A percentile compares a stretch with the other conserved stretches of the same genome.
phyloP scores from a whole-genome alignment of 2,797 vertebrate species.

The Trichosurus vulpecula region DNA sequence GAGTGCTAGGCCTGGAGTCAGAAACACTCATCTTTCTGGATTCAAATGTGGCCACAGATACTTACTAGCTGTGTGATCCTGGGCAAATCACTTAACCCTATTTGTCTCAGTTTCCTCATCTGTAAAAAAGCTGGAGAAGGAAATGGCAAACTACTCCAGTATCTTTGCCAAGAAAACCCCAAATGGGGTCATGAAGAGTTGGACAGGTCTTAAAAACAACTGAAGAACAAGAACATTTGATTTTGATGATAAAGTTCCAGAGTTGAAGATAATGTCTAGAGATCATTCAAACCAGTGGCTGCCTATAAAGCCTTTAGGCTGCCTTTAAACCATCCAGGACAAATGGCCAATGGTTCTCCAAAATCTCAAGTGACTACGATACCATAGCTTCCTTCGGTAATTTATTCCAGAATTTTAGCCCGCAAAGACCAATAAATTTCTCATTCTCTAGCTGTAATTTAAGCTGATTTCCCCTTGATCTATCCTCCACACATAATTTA shows the following conservation, averaged over 20 bases:
- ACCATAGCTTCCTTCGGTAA: background rate
- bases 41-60: background rate
- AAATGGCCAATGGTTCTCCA: background rate
- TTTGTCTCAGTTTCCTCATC: background rate
- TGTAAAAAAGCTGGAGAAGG: background rate
- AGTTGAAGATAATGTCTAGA: conserved; percentile 28
- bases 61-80: background rate
- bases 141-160: background rate
- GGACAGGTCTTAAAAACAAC: background rate
- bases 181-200: background rate
- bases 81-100: background rate
- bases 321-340: background rate
- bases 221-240: background rate
- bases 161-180: background rate
- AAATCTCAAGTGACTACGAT: background rate
- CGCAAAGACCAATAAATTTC: conserved; percentile 18
- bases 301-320: background rate
- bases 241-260: background rate
- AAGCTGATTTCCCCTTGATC: conserved; percentile 1
- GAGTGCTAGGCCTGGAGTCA: background rate
- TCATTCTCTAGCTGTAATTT: conserved; percentile 2
- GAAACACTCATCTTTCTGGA: background rate
- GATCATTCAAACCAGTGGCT: background rate
- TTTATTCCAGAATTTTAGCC: background rate
- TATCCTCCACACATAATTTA: background rate